Base-by-base conservation (phyloP, 2,113 vertebrate genomes). In the Pluvialis apricaria region DNA sequence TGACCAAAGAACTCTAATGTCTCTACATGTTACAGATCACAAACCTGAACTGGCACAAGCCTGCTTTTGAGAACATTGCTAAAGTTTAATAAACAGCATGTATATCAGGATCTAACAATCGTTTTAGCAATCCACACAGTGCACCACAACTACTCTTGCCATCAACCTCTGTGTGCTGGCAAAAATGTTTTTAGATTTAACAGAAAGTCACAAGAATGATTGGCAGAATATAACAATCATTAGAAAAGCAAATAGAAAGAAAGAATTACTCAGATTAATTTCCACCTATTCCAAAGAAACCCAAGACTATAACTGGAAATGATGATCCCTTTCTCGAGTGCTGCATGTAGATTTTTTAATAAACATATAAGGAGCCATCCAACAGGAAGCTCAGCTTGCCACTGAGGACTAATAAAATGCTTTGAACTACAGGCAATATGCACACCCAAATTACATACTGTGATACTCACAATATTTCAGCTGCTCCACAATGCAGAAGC, bases 361-460 rank as follows among this genome's bases (percentile, higher is more conserved):
- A 97, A 96, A 94, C 88, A 90, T 11, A 20, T 29, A 92, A 78
- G 68, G 36, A 97, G 44, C 17, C 60, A 90, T 89, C 64, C 95
- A 95, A 97, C 90, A 97, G 93, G 96, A 98, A 97, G 71, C 92
- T 94, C 75, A 86, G 94, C 88, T 96, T 93, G 91, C 94, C 87
- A 80, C 92, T 97, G 95, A 13, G 61, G 88, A 90, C 82, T 85
- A 97, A 94, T n/a, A 52, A 97, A 98, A 96, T 78, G 62, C 91
- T 98, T 97, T 97, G 97, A 97, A 97, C 96, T 97, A 72, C 65
- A 90, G 84, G 82, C 96, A 97, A 89, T 86, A 92, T 51, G 80
- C 87, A 97, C 71, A 96, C 86, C 75, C 94, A 97, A 97, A 98
- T 97, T 97, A 95, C 86, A 97, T 78, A 96, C 83, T 96, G 95